Conservation (phyloP, 2,888 invertebrate species). For the Spilarctia lutea region DNA sequence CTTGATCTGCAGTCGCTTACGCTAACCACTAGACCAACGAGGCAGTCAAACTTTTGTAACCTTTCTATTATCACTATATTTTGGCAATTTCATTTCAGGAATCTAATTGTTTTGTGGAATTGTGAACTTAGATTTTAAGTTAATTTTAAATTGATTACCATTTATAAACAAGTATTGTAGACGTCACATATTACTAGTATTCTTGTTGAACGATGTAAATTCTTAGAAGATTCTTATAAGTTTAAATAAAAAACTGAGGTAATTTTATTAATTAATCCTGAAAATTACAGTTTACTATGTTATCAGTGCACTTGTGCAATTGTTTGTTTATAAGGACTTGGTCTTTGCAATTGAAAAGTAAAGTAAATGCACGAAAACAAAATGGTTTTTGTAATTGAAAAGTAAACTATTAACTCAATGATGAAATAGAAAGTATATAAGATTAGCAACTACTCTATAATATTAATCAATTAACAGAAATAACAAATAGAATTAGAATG, state of each 20-base stretch:
- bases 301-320: neutral
- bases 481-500: neutral
- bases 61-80: too few species aligned
- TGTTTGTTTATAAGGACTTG: neutral
- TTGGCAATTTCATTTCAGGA: too few species aligned
- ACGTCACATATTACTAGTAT: neutral
- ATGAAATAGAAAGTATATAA: neutral
- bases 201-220: neutral
- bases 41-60: too few species aligned
- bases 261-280: neutral
- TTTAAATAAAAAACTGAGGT: neutral
- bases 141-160: neutral
- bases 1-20: too few species aligned
- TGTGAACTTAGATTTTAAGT: neutral
- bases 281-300: neutral
- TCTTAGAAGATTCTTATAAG: neutral
- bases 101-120: neutral
- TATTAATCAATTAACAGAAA: neutral
- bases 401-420: neutral
- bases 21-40: too few species aligned
- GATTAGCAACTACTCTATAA: neutral
- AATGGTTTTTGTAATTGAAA: neutral
- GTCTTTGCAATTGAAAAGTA: too few species aligned
- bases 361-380: too few species aligned
- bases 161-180: neutral